Percentiles rank a stretch among this genome's conserved stretches.
Conservation (phyloP, 2,113 vertebrate species). For the Symphodus melops region DNA sequence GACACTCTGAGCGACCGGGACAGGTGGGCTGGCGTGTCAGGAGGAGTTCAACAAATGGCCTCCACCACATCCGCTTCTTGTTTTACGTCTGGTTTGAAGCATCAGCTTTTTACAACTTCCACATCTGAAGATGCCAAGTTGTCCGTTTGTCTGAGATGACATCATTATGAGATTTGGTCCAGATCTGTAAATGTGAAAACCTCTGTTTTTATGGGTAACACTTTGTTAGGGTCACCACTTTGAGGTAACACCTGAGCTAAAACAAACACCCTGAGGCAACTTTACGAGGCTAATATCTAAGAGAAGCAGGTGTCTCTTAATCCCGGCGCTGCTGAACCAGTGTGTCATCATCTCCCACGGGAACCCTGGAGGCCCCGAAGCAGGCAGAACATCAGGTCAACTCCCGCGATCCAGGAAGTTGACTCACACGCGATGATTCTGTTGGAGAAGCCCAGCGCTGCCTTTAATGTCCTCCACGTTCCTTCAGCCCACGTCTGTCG, state of each 20-base stretch:
- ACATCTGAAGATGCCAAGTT: not conserved
- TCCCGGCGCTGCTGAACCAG: constrained; percentile 24
- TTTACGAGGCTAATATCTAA: constrained; percentile 13
- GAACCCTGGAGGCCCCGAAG: constrained; percentile 32
- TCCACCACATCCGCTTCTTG: not conserved
- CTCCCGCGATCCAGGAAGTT: constrained; percentile 76
- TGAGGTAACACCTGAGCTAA: constrained; percentile 18
- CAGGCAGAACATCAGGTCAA: constrained; percentile 35
- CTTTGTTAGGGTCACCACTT: not conserved
- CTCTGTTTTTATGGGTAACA: constrained; percentile 17
- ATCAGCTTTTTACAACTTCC: not conserved
- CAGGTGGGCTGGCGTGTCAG: constrained; percentile 50
- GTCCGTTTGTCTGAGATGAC: constrained; percentile 3
- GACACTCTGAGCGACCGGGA: constrained; percentile 40
- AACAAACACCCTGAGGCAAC: constrained; percentile 9
- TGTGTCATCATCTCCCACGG: constrained; percentile 46
- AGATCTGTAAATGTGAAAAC: not conserved
- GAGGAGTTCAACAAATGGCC: constrained; percentile 46
- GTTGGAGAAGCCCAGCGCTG: constrained; percentile 34
- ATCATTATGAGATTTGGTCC: constrained; percentile 1
- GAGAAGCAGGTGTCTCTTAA: constrained; percentile 47
- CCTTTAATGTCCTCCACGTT: constrained; percentile 35
- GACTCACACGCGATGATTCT: constrained; percentile 77
- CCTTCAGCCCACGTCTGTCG: constrained; percentile 25
- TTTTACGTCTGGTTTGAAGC: constrained; percentile 4